Evolutionary conservation across 2,888 invertebrate genomes (phyloP), one percentile per base, ranked within the genome.

Genomic region (Hirtodrosophila duncani): DNA sequence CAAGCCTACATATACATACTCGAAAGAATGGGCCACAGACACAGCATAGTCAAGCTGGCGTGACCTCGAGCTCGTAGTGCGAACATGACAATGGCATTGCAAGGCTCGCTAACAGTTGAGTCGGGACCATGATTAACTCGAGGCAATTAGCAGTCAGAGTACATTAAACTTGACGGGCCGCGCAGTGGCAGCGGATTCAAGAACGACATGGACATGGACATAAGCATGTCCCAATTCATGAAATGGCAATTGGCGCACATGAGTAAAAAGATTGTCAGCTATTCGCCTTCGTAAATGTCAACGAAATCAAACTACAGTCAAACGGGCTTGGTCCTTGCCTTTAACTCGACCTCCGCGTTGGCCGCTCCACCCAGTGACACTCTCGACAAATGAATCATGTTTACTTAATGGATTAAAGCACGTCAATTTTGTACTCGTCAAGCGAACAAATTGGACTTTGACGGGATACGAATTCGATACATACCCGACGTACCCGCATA

Each of bases 321-420:
- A 29, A 9, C 7, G 18, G 11, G 3, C 9, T 8, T 18, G 31
- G 10, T 7, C n/a, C n/a, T n/a, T n/a, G n/a, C n/a, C n/a, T n/a
- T n/a, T n/a, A n/a, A n/a, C n/a, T n/a, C n/a, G n/a, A n/a, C n/a
- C n/a, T n/a, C 16, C 17, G 3, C 31, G 17, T 9, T 9, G 16
- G 17, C 17, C 31, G 3, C 6, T 9, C 17, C 7, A 30, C 30
- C 20, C 20, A 11, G 10, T n/a, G 51, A 49, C 44, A 57, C 43
- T 53, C 38, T 33, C 34, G 14, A 36, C 46, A 52, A 52, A 68
- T 68, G 63, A 63, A 68, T 67, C 33, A 51, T 52, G 56, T 61
- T 69, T 56, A 57, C 52, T 64, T 55, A 53, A 61, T 51, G 51
- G 38, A 59, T 53, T 61, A 49, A 53, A 20, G 29, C 10, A 8